Conservation (phyloP, 53 echinoderm and acorn worm genomes). For the Zoroaster sp. region DNA sequence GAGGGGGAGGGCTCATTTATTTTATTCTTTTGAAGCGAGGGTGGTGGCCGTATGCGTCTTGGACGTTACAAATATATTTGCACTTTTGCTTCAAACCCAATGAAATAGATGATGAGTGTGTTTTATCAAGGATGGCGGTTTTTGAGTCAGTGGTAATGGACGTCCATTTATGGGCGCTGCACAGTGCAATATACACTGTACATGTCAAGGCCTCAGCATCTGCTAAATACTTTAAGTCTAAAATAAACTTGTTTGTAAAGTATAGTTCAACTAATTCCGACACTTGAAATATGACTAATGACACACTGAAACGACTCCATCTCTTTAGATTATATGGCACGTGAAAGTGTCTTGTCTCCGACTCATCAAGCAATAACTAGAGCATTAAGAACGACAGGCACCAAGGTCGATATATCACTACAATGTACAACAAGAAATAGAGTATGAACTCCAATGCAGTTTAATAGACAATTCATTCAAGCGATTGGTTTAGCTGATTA, state of each 20-base stretch:
- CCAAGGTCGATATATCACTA: background rate
- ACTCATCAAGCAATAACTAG: background rate
- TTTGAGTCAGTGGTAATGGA: too few species aligned
- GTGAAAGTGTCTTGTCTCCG: slow-evolving; percentile 2
- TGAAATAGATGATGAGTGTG: too few species aligned
- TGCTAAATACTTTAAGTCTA: background rate
- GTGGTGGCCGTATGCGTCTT: too few species aligned
- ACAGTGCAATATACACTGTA: too few species aligned
- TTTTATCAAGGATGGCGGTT: too few species aligned
- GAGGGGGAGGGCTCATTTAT: too few species aligned
- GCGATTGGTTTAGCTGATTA: background rate
- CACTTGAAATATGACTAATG: background rate
- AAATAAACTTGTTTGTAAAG: background rate
- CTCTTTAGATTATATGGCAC: background rate
- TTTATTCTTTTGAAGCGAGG: too few species aligned
- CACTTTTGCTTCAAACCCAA: too few species aligned
- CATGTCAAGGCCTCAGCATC: background rate
- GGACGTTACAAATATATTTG: too few species aligned
- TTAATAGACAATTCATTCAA: background rate
- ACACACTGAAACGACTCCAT: background rate
- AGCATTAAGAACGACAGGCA: slow-evolving; percentile 5
- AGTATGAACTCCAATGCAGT: background rate
- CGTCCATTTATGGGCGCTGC: too few species aligned
- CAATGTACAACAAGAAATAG: background rate
- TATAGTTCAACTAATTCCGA: background rate